Base-by-base conservation (phyloP, 2,113 vertebrate species). In the Gambusia affinis region DNA sequence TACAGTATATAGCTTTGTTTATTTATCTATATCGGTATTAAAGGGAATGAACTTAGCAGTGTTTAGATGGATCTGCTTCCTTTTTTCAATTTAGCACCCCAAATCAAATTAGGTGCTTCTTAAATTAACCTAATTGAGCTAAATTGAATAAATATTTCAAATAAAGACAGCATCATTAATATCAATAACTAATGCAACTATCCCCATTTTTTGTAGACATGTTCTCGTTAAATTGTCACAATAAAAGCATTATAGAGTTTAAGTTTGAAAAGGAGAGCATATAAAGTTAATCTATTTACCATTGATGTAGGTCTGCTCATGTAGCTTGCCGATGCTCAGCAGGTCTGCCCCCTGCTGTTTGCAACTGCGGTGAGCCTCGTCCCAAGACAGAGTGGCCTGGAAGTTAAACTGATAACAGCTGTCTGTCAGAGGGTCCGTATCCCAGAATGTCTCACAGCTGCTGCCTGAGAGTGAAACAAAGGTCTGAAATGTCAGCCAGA, bases 381-480 rank as follows among this genome's bases (percentile, higher is more conserved):
- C 94, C 98, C 98, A 99, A 0, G 97, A 97, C 88, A 99, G 89
- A 0, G 96, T 97, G 0, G 97, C 96, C 93, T 98, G 97, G 92
- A 98, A 97, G 92, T 99, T 99, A 89, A 99, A 98, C 94, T 99
- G 97, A 94, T 99, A 99, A 91, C 98, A 99, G 93, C 96, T 99
- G 89, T 96, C 94, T 1, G 96, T 98, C 90, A 99, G 90, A 1
- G 96, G 95, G 90, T 98, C 96, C 33, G 94, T 97, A 85, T 99
- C 97, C 98, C 98, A 99, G 78, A 99, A 99, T 0, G 97, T 97
- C 94, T 99, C 97, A 1, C 98, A 99, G 89, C 95, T 94, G 0
- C 67, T 67, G 83, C 85, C 95, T 95, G 83, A 61, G 17, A 17
- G 35, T 1, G 22, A 82, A 4, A 75, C 8, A 72, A 64, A 37